Evolutionary conservation across 2,113 vertebrate genomes (phyloP), one percentile per base, ranked within the genome.

Genomic region (human (Homo sapiens)): DNA sequence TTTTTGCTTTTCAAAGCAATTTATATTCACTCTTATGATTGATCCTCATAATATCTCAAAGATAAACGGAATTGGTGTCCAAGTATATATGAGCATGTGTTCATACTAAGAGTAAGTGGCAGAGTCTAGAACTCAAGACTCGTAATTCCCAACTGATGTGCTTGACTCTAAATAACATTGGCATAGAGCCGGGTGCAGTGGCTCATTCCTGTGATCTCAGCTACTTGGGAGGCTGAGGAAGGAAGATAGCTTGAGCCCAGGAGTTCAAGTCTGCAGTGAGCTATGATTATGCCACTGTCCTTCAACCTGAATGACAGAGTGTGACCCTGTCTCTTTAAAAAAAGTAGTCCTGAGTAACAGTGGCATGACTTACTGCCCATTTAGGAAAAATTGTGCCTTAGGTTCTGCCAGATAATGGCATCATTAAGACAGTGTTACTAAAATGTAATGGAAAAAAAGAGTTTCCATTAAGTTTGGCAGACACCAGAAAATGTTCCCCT

Each of bases 1-100:
- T 93, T 96, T 95, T 90, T 22, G 68, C 3, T 89, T 89, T 78
- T 84, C 50, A 86, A 76, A 90, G 18, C 61, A 93, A 73, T 88
- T 89, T 84, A 22, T 70, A 13, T 45, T 45, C 35, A 9, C 30
- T 86, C 2, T 70, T 25, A 66, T 16, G 0, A 43, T 25, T 96
- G 66, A 68, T 59, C 35, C 20, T 90, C 32, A 83, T n/a, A 84
- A 72, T 50, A 55, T 9, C 20, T 88, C 17, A 88, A 79, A 93
- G 5, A 84, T 76, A 87, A 96, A 66, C 1, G 96, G 30, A 20
- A 32, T 4, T 82, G 55, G 6, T 27, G 13, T 89, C 20, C 78
- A 50, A 30, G 32, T 50, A 6, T 43, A 87, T 8, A 3, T 84
- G 27, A 78, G 8, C 30, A 80, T 45, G 4, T 32, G 3, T 20